Percentiles rank a stretch among this genome's conserved stretches.
Conservation (phyloP, 2,888 invertebrate species). For the Prenolepis imparis region DNA sequence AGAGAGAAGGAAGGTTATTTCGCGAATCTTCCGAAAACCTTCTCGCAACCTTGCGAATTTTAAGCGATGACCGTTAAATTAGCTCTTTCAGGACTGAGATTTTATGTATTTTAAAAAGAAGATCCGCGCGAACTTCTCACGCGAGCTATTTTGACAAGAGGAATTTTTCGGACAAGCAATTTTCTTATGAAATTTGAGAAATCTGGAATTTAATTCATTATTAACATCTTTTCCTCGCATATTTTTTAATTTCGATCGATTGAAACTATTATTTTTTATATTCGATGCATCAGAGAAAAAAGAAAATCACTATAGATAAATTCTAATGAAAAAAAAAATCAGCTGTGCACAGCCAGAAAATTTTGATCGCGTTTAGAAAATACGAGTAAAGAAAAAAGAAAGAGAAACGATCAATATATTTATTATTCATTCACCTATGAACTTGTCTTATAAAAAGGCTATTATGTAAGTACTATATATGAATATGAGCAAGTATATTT, state of each 20-base stretch:
- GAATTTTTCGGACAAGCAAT: not conserved
- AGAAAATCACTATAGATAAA: not conserved
- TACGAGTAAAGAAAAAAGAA: not conserved
- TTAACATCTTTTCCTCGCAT: not conserved
- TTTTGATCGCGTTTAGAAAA: not conserved
- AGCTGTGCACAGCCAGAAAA: not conserved
- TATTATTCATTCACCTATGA: not conserved
- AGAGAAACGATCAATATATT: not conserved
- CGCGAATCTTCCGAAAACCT: conserved; percentile 55
- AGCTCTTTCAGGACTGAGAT: not conserved
- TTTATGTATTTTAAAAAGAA: not conserved
- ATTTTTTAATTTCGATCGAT: not conserved
- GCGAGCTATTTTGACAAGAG: not conserved
- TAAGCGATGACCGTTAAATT: not conserved
- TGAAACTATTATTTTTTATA: not conserved
- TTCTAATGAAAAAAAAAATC: not conserved
- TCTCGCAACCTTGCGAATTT: conserved; percentile 51
- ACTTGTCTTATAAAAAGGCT: not conserved
- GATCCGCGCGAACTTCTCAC: not conserved
- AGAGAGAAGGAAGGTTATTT: conserved; percentile 36
- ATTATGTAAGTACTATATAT: not conserved
- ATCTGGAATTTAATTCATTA: not conserved
- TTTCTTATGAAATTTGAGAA: not conserved
- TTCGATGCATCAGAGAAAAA: not conserved
- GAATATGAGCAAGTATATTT: not conserved